Conservation (phyloP, 2,113 vertebrate genomes). For the Pholis gunnellus region DNA sequence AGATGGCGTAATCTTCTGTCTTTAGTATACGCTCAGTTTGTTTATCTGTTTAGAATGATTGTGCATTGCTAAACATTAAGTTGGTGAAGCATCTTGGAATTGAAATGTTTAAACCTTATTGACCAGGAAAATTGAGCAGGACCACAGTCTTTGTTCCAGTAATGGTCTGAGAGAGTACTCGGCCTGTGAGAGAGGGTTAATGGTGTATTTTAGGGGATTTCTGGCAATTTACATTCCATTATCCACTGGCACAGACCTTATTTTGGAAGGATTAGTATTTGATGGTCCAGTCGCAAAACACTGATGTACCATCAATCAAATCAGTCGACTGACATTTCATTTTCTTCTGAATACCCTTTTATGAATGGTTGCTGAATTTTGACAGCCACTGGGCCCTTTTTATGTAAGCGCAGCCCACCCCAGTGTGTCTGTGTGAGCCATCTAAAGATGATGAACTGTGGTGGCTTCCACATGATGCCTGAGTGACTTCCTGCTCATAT, state of each 20-base stretch:
- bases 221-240: constrained; percentile 8
- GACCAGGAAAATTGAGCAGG: background rate
- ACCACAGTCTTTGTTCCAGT: background rate
- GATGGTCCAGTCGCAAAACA: background rate
- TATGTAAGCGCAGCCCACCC: background rate
- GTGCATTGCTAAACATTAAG: constrained; percentile 13
- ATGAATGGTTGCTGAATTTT: constrained; percentile 6
- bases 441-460: constrained; percentile 43
- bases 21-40: background rate
- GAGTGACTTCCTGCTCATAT: constrained; percentile 32
- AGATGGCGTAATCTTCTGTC: background rate
- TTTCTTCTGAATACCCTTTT: background rate
- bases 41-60: constrained; percentile 7
- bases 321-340: background rate
- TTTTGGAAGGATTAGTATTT: constrained; percentile 22
- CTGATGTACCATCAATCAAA: background rate
- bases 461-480: constrained; percentile 22
- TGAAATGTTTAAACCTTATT: background rate
- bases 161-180: background rate
- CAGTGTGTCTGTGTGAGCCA: background rate
- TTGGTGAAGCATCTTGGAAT: constrained; percentile 6
- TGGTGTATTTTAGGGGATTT: constrained; percentile 1
- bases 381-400: background rate
- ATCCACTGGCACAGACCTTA: constrained; percentile 22
- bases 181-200: background rate